A percentile compares a stretch with the other conserved stretches of the same genome.
Evolutionary conservation across 2,113 vertebrate genomes (phyloP).

Genomic region (Rhabdornis inornatus): DNA sequence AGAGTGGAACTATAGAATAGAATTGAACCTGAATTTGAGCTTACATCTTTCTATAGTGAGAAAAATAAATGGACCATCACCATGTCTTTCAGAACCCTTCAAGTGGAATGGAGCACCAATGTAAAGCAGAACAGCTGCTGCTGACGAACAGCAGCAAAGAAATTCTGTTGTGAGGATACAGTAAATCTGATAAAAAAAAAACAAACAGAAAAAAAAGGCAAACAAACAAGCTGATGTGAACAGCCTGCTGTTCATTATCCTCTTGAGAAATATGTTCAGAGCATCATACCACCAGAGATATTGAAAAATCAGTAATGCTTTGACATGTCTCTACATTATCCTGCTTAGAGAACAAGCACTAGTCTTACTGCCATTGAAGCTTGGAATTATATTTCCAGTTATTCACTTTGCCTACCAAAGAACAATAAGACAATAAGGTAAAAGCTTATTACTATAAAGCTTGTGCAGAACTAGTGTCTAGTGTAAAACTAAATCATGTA

Average conservation of each 20-base stretch:
- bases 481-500: neutral
- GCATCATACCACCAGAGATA: neutral
- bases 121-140: neutral
- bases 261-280: slow-evolving; percentile 12
- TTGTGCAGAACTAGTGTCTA: neutral
- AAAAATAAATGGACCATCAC: neutral
- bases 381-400: slow-evolving; percentile 1
- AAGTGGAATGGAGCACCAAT: neutral
- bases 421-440: neutral
- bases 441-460: neutral
- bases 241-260: neutral
- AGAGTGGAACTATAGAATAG: neutral
- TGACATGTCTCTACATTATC: neutral
- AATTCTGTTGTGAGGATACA: neutral
- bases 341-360: neutral
- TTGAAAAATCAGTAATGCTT: slow-evolving; percentile 31
- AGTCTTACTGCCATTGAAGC: neutral
- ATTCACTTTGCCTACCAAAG: neutral
- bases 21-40: neutral
- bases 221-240: neutral
- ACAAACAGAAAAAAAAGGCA: fast-evolving
- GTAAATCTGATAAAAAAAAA: neutral
- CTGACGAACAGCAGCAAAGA: neutral
- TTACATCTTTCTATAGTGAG: neutral
- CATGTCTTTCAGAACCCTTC: neutral